Conservation (phyloP, 2,113 vertebrate species). For the Hypomesus transpacificus region DNA sequence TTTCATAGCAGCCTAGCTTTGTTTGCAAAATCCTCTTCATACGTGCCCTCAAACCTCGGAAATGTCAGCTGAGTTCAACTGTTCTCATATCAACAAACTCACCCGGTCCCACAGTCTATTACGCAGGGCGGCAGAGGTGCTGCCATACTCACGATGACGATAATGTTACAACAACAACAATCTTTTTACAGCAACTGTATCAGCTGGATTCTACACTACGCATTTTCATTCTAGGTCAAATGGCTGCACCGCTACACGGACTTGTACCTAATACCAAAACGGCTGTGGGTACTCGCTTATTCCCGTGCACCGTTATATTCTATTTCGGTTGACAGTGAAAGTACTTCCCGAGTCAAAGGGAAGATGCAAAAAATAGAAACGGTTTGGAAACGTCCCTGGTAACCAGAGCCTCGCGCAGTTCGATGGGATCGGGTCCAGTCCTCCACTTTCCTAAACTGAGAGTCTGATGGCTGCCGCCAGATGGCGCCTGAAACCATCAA, state of each 20-base stretch:
- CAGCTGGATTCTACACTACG: neutral
- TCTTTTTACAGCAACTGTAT: constrained; percentile 5
- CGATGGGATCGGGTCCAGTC: no score
- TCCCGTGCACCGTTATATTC: constrained; percentile 23
- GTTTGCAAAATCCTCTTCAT: no score
- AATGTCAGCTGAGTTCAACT: no score
- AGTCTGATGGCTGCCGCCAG: neutral
- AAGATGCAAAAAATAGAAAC: constrained; percentile 7
- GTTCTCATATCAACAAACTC: constrained; percentile 28
- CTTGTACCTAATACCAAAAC: neutral
- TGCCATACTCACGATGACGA: constrained; percentile 41
- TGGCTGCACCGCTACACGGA: neutral
- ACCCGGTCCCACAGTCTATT: constrained; percentile 61
- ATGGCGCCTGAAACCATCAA: neutral
- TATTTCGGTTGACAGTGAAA: constrained; percentile 27
- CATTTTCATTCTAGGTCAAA: neutral
- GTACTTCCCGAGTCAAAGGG: constrained; percentile 57
- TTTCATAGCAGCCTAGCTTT: no score
- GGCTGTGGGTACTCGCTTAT: neutral
- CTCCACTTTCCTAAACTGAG: no score
- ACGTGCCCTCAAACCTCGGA: no score
- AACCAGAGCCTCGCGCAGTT: no score
- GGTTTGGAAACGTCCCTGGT: no score
- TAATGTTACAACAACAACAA: constrained; percentile 8
- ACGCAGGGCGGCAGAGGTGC: constrained; percentile 55